These are phyloP conservation scores for Aquatica leii DNA, from an alignment of 2,888 invertebrate genomes.

Conservation along the genomic window DNA sequence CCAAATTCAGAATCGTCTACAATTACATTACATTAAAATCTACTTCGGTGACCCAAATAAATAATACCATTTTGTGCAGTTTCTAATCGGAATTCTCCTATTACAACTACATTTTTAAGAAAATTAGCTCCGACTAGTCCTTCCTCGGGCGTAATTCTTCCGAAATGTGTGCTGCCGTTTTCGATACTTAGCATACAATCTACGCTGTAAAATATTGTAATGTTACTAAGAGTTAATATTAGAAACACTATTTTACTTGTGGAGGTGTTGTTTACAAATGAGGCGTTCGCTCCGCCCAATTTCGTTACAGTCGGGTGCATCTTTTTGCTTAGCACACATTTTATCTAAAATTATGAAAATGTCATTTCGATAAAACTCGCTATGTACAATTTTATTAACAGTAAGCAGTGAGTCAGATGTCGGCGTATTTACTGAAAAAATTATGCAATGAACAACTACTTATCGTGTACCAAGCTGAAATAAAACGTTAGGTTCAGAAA, in stretches of 20 bases:
- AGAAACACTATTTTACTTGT: conserved; percentile 3
- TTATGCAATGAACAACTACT: too few relatives aligned
- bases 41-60: too few relatives aligned
- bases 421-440: too few relatives aligned
- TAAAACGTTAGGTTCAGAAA: too few relatives aligned
- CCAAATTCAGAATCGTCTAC: conserved; percentile 61
- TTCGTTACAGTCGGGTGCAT: not conserved
- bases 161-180: conserved; percentile 66
- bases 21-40: conserved; percentile 6
- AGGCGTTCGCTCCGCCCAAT: not conserved
- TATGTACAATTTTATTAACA: too few relatives aligned
- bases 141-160: conserved; percentile 69
- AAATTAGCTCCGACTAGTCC: conserved; percentile 64
- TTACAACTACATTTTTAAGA: conserved; percentile 59
- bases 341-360: not conserved
- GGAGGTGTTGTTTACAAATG: not conserved
- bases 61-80: not conserved
- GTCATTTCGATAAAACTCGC: too few relatives aligned
- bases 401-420: too few relatives aligned
- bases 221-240: not conserved
- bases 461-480: too few relatives aligned
- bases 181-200: conserved; percentile 69
- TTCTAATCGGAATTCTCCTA: conserved; percentile 59
- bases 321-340: not conserved
- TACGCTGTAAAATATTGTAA: conserved; percentile 57